phyloP scores from a whole-genome alignment of 2,797 vertebrate genomes.

The Tauraco hartlaubi region DNA sequence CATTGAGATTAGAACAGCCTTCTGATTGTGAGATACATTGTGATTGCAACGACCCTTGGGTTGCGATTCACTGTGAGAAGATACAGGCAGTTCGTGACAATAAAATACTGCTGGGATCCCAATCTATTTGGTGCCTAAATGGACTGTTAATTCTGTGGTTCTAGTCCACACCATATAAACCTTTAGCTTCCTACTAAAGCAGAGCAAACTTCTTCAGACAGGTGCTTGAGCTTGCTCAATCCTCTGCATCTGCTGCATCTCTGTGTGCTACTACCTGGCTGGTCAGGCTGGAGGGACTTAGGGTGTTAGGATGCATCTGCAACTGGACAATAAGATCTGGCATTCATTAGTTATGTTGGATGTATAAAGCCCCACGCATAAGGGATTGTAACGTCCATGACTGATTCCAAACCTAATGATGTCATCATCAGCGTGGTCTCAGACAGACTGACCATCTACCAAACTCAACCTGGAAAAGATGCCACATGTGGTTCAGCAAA shows the following conservation, averaged over 20 bases:
- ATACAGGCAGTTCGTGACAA: too few relatives aligned
- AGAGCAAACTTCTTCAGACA: background rate
- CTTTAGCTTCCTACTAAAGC: background rate
- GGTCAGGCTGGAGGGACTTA: background rate
- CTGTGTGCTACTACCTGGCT: background rate
- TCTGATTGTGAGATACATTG: too few relatives aligned
- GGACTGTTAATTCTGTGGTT: background rate
- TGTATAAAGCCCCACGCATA: background rate
- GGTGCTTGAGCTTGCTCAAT: background rate
- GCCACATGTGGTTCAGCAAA: background rate
- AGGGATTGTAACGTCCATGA: background rate
- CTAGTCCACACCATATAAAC: background rate
- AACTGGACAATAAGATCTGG: background rate
- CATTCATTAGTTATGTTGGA: background rate
- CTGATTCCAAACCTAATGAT: background rate
- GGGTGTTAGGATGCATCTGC: background rate
- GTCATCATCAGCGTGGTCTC: background rate
- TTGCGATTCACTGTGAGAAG: too few relatives aligned
- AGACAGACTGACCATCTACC: background rate
- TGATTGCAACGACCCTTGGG: too few relatives aligned
- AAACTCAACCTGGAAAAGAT: background rate
- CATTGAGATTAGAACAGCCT: too few relatives aligned
- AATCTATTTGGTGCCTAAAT: background rate
- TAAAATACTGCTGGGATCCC: background rate
- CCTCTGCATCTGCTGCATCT: background rate